These are phyloP conservation scores for Pachycephala philippinensis DNA, from an alignment of 2,113 vertebrate species.

Conservation along the genomic window DNA sequence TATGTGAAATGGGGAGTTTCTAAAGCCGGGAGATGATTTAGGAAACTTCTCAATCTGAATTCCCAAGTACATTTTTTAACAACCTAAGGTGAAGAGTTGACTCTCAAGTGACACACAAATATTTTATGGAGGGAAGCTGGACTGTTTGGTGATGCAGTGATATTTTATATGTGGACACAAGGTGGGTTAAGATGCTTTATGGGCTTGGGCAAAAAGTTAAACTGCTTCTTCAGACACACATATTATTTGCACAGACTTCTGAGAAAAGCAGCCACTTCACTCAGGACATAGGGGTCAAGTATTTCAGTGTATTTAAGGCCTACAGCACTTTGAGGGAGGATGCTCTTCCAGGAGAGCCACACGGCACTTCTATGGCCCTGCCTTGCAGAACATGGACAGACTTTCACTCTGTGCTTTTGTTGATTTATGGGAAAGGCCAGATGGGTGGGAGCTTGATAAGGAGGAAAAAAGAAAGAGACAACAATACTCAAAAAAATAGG, in stretches of 20 bases:
- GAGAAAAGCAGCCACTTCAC: neutral
- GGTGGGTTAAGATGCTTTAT: neutral
- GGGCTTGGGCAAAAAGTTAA: neutral
- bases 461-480: neutral
- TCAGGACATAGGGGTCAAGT: neutral
- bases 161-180: neutral
- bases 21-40: neutral
- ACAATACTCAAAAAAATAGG: neutral
- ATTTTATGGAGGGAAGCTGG: neutral
- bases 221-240: neutral
- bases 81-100: neutral
- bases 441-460: neutral
- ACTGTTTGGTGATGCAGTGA: neutral
- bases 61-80: neutral
- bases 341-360: neutral
- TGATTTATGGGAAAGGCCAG: neutral
- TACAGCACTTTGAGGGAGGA: neutral
- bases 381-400: neutral
- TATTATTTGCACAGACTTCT: neutral
- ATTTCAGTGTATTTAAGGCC: neutral
- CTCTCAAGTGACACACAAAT: neutral
- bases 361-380: neutral
- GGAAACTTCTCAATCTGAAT: neutral
- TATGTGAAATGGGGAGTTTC: neutral
- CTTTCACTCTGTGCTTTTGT: neutral